Percentiles rank a stretch among this genome's conserved stretches.
These are phyloP conservation scores for Drosophila triauraria DNA, from an alignment of 1,140 invertebrate species.

Conservation along the genomic window DNA sequence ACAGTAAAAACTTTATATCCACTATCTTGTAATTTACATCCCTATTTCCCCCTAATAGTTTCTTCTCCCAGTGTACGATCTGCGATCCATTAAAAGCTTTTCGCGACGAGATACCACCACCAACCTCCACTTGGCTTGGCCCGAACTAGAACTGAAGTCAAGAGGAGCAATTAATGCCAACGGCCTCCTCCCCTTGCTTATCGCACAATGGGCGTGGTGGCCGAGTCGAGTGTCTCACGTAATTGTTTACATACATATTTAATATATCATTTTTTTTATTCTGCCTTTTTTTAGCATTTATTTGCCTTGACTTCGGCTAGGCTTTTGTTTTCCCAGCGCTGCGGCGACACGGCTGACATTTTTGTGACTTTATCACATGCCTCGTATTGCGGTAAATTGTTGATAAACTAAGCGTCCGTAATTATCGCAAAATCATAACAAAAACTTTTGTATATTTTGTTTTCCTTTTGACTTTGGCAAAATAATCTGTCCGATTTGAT, in stretches of 20 bases:
- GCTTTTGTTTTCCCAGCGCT: slow-evolving; percentile 76
- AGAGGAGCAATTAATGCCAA: slow-evolving; percentile 50
- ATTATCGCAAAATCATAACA: slow-evolving; percentile 47
- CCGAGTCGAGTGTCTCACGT: slow-evolving; percentile 67
- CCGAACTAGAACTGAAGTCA: slow-evolving; percentile 43
- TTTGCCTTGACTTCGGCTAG: slow-evolving; percentile 67
- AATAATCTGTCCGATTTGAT: slow-evolving; percentile 22
- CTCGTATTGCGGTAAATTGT: slow-evolving; percentile 77
- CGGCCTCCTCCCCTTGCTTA: slow-evolving; percentile 53
- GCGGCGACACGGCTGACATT: slow-evolving; percentile 73
- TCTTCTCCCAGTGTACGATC: slow-evolving; percentile 8
- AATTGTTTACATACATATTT: slow-evolving; percentile 80
- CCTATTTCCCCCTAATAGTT: background rate
- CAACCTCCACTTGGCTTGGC: slow-evolving; percentile 33
- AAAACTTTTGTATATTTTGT: slow-evolving; percentile 16
- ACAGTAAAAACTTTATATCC: too few species aligned
- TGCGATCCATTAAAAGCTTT: slow-evolving; percentile 31
- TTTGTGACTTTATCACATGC: slow-evolving; percentile 83
- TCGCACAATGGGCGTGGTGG: slow-evolving; percentile 42
- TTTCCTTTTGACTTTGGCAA: background rate
- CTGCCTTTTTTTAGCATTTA: slow-evolving; percentile 56
- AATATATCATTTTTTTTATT: slow-evolving; percentile 49
- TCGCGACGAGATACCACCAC: slow-evolving; percentile 16
- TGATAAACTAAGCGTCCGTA: slow-evolving; percentile 37
- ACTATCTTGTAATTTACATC: too few species aligned